phyloP scores from a whole-genome alignment of 2,888 invertebrate genomes.

The Quadriops clusia region DNA sequence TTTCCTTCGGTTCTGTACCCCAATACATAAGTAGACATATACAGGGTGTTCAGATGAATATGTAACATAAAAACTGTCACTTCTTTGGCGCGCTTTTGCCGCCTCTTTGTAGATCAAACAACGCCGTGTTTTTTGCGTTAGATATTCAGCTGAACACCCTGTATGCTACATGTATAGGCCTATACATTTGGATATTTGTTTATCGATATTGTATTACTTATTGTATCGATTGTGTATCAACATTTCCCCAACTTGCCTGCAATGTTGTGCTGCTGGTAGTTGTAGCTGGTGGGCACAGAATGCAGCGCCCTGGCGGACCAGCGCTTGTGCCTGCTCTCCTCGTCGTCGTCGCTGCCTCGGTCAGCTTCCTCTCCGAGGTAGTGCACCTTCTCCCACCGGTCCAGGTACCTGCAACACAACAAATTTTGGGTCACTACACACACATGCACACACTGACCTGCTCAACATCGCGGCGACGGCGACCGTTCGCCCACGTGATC shows the following conservation, averaged over 20 bases:
- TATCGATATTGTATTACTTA: too few relatives aligned
- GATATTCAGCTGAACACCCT: too few relatives aligned
- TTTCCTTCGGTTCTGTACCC: too few relatives aligned
- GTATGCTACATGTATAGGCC: too few relatives aligned
- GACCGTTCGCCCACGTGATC: constrained; percentile 4
- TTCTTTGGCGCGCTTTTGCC: constrained; percentile 4
- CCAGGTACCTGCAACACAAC: constrained; percentile 46
- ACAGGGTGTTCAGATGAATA: too few relatives aligned
- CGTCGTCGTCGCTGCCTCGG: constrained; percentile 63
- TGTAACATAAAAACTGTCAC: constrained; percentile 8
- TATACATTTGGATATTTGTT: too few relatives aligned
- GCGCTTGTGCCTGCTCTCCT: constrained; percentile 58
- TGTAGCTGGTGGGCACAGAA: constrained; percentile 63
- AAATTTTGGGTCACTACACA: constrained; percentile 21
- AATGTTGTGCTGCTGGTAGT: constrained; percentile 65
- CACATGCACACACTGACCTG: constrained; percentile 18
- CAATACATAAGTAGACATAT: too few relatives aligned
- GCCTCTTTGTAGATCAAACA: too few relatives aligned
- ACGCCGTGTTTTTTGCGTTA: too few relatives aligned
- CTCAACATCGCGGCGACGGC: not conserved
- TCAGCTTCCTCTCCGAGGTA: constrained; percentile 85
- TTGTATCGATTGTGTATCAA: too few relatives aligned
- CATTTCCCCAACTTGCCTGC: constrained; percentile 40
- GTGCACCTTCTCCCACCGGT: constrained; percentile 81
- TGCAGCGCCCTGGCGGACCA: constrained; percentile 52